Conservation (phyloP, 2,797 vertebrate species). For the Chaetodon trifasciatus region DNA sequence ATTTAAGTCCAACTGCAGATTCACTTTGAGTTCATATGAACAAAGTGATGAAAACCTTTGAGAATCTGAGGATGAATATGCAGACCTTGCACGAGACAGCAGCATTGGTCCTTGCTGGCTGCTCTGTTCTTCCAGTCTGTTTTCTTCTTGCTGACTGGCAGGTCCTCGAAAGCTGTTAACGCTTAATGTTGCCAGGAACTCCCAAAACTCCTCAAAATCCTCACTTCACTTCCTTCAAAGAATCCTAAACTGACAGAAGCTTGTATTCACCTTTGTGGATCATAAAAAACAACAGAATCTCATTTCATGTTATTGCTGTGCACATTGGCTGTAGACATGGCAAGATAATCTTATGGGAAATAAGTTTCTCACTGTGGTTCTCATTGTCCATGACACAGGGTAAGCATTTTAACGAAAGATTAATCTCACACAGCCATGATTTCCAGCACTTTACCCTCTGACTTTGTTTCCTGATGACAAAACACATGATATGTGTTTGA, state of each 20-base stretch:
- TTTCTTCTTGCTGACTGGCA: not conserved
- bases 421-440: not conserved
- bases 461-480: constrained; percentile 4
- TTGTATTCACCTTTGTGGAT: not conserved
- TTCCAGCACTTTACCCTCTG: not conserved
- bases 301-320: not conserved
- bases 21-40: not conserved
- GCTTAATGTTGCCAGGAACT: not conserved
- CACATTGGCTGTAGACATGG: not conserved
- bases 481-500: not conserved
- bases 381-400: not conserved
- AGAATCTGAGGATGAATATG: not conserved
- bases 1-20: not conserved
- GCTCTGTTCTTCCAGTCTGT: not conserved
- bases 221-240: not conserved
- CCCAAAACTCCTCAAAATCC: not conserved
- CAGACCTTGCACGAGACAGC: not conserved
- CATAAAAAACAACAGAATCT: not conserved
- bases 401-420: not conserved
- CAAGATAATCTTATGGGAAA: not conserved
- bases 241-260: not conserved
- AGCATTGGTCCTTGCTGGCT: constrained; percentile 1
- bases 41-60: not conserved
- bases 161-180: not conserved
- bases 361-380: not conserved